Evolutionary conservation across 2,888 invertebrate species (phyloP).

Genomic region (Listrodromus nycthemerus): DNA sequence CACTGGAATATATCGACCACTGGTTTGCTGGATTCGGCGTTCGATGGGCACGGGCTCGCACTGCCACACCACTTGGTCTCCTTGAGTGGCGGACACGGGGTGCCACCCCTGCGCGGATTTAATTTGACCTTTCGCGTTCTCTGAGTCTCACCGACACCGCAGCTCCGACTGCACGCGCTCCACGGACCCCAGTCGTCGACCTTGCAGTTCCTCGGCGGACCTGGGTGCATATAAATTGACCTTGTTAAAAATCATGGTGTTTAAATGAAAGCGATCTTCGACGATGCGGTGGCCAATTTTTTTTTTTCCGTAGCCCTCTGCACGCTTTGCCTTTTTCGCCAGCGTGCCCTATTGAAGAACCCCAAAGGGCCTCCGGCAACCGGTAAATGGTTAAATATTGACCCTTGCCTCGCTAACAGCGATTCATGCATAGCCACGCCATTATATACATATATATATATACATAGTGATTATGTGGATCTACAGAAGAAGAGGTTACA

Average conservation of each 20-base stretch:
- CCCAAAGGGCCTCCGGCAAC: background rate
- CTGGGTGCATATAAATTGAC: conserved; percentile 76
- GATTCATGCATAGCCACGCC: no score
- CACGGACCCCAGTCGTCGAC: conserved; percentile 95
- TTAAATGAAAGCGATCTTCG: no score
- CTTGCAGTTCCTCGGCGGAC: conserved; percentile 91
- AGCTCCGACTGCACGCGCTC: conserved; percentile 94
- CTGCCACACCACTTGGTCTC: conserved; percentile 96
- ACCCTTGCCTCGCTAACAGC: background rate
- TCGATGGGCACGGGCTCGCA: conserved; percentile 87
- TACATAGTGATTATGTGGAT: no score
- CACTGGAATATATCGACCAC: conserved; percentile 65
- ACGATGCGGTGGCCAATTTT: background rate
- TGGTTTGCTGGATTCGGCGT: conserved; percentile 53
- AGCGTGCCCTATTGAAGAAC: no score
- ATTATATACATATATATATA: no score
- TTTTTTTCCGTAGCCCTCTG: background rate
- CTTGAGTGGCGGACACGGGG: conserved; percentile 92
- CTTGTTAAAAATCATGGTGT: conserved; percentile 12
- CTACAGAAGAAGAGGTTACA: no score
- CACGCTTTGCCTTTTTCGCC: background rate
- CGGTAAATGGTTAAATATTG: conserved; percentile 40
- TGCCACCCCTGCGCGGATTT: conserved; percentile 92
- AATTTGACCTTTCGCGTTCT: conserved; percentile 92
- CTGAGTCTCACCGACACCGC: conserved; percentile 95